Base-by-base conservation (phyloP, 2,113 vertebrate genomes). In the Sceloporus undulatus region DNA sequence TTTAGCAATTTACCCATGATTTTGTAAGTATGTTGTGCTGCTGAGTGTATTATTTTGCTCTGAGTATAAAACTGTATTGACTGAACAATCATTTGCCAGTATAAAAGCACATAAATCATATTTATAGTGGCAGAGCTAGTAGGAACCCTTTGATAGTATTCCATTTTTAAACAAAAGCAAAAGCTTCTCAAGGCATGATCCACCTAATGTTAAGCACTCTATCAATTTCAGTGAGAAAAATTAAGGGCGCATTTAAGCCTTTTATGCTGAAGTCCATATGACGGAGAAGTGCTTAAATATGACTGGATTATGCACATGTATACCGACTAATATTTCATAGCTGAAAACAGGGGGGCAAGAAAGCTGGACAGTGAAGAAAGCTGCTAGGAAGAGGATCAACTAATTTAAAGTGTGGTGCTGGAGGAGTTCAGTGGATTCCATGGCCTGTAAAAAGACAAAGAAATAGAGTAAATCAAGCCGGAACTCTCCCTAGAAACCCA, bases 1-100 rank as follows among this genome's bases (percentile, higher is more conserved):
- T 87, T 83, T 54, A 65, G 89, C 71, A 56, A 48, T 91, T 92
- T 85, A 89, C 73, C 76, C 23, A 82, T 40, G 73, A 25, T 29
- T 82, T 68, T 88, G 59, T 13, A 79, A 82, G 0, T 0, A 42
- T 16, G 18, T 76, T 34, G 25, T 79, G 86, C 86, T 27, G 25
- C 78, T 85, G 89, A 76, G 81, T 89, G n/a, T 27, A 21, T 90
- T 87, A 5, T 81, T 82, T 90, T 88, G 23, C 23, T 85, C 11
- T 84, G 84, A 89, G 62, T 34, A 77, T 83, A 88, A 83, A 85
- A 89, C n/a, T 74, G 1, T 9, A n/a, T 48, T 85, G 52, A 85
- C 13, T 54, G 84, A 91, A 91, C 90, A 85, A 65, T 25, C n/a
- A 40, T 87, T 87, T 76, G 11, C 40, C 2, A 5, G 76, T 89